Conservation (phyloP, 2,113 vertebrate species). For the Pachyramphus minor region DNA sequence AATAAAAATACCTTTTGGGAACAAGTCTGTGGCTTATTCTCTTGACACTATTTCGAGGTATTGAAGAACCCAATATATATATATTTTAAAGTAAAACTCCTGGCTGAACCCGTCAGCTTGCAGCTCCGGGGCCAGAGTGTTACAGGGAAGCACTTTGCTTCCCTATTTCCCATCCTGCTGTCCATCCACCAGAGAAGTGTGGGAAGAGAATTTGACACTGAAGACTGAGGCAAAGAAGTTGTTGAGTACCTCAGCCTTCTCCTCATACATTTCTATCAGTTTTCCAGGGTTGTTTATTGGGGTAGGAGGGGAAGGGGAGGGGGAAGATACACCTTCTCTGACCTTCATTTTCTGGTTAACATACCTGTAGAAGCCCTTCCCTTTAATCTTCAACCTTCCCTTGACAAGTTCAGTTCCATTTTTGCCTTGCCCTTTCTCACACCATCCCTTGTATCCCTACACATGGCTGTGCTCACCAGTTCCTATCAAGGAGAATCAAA, state of each 20-base stretch:
- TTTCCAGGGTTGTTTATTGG: neutral
- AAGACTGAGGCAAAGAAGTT: neutral
- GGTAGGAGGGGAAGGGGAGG: neutral
- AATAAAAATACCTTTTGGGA: no score
- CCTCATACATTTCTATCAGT: neutral
- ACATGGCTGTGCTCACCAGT: fast-evolving
- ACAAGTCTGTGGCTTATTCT: no score
- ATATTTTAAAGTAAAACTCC: no score
- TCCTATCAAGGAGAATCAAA: neutral
- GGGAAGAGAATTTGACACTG: neutral
- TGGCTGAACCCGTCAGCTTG: no score
- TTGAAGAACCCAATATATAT: no score
- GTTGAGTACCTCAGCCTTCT: neutral
- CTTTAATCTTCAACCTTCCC: neutral
- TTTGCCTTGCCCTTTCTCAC: neutral
- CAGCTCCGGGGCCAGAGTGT: no score
- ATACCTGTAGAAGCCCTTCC: neutral
- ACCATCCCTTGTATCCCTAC: neutral
- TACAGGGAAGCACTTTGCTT: neutral
- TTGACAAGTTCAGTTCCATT: neutral
- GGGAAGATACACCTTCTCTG: neutral
- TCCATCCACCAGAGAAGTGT: neutral
- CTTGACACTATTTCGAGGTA: no score
- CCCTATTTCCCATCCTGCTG: neutral
- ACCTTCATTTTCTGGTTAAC: neutral